Evolutionary conservation across 1,140 invertebrate species (phyloP).

Genomic region (Tyrophagus putrescentiae): DNA sequence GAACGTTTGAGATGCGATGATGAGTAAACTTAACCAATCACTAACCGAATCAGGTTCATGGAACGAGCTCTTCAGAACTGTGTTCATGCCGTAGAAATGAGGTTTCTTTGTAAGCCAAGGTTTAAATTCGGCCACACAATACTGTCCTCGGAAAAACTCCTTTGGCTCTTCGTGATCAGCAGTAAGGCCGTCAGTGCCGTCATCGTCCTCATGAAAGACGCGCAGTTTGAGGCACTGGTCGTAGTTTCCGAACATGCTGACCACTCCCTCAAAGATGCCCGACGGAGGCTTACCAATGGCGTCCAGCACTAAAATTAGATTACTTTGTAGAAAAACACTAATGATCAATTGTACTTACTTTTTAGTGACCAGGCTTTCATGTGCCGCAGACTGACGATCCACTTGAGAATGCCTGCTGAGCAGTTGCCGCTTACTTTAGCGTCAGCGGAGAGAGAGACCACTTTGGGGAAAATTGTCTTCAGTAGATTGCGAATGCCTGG

Average conservation of each 20-base stretch:
- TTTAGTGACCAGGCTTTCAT: conserved; percentile 26
- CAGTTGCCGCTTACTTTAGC: conserved; percentile 29
- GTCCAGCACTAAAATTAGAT: conserved; percentile 26
- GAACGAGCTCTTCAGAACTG: conserved; percentile 8
- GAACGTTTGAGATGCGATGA: conserved; percentile 2
- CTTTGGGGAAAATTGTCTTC: conserved; percentile 19
- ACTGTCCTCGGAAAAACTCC: conserved; percentile 26
- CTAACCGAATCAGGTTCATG: conserved; percentile 19
- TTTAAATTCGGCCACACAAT: conserved; percentile 24
- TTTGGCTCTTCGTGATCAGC: conserved; percentile 13
- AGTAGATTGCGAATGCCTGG: conserved; percentile 20
- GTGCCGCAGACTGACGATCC: conserved; percentile 26
- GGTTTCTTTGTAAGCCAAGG: conserved; percentile 26
- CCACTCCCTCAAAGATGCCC: conserved; percentile 26
- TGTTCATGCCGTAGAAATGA: conserved; percentile 23
- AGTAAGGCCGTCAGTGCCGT: background rate
- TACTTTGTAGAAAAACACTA: background rate
- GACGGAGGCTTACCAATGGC: conserved; percentile 27
- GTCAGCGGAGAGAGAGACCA: conserved; percentile 24
- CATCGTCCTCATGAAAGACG: conserved; percentile 15
- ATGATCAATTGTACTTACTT: conserved; percentile 25
- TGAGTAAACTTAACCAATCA: background rate
- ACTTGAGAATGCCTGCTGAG: conserved; percentile 27
- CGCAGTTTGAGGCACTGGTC: conserved; percentile 25
- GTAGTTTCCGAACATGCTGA: conserved; percentile 25